Evolutionary conservation across 1,140 invertebrate genomes (phyloP), one percentile per base, ranked within the genome.

Genomic region (Lordiphosa stackelbergi): DNA sequence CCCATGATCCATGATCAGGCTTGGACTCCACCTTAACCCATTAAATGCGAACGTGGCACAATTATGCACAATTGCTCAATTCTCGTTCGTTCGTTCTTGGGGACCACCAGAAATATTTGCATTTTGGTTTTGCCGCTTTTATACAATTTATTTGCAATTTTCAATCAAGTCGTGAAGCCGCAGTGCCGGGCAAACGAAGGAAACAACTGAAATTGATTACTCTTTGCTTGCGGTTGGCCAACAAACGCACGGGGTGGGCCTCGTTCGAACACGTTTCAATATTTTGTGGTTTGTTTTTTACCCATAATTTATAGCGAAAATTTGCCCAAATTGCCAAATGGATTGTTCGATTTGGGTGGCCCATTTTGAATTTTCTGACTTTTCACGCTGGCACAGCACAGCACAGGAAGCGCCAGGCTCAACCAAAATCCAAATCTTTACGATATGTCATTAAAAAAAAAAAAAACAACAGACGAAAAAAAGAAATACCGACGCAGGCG

Each of bases 141-240:
- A 83, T 84, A 77, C 77, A 83, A 83, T 83, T 83, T 83, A 83
- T 83, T 83, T 83, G 58, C 78, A 83, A 83, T 83, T 83, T 83
- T 83, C 77, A 83, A 83, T 83, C 77, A 83, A 81, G 69, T 83
- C 72, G 74, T 79, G 74, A 71, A 56, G 48, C 40, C 28, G 28
- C 6, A 12, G 46, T 38, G 11, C 31, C 11, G 3, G 3, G 19
- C 16, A 16, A 16, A 16, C 1, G 1, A 35, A 62, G 47, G 36
- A 53, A 48, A 40, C 16, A 61, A 46, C 34, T 46, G 43, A 83
- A 81, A 83, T 83, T 77, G 69, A 81, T 83, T 73, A 45, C 64
- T 73, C 64, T 73, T 63, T 69, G 52, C 55, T 81, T 61, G 75
- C 66, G 54, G 65, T 74, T 60, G 28, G 28, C 28, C 28, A 3